phyloP scores from a whole-genome alignment of 2,888 invertebrate species.

The Bellardia pandia region DNA sequence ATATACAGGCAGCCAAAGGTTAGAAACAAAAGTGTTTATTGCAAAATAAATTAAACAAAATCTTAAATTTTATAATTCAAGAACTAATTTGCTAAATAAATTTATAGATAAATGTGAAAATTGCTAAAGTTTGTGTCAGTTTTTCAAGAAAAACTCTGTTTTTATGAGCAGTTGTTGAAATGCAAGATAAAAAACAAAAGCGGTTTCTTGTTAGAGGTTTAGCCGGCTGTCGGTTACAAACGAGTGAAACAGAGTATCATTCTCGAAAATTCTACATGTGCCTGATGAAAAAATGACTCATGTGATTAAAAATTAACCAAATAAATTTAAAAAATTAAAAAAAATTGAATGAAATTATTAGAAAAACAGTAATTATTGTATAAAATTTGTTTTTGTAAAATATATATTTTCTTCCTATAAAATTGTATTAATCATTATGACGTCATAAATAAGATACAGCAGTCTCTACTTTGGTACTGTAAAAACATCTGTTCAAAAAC shows the following conservation, averaged over 20 bases:
- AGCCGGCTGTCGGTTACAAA: conserved; percentile 21
- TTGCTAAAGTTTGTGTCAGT: not conserved
- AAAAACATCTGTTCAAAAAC: conserved; percentile 13
- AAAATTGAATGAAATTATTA: too few species aligned
- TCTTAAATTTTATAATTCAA: not conserved
- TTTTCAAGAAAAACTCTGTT: not conserved
- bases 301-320: conserved; percentile 21
- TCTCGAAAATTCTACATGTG: conserved; percentile 78
- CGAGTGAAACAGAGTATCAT: conserved; percentile 18
- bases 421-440: conserved; percentile 28
- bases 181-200: conserved; percentile 32
- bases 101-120: not conserved
- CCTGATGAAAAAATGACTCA: conserved; percentile 57
- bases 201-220: conserved; percentile 7
- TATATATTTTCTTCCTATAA: not conserved
- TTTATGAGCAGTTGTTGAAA: conserved; percentile 52
- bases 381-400: not conserved
- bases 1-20: conserved; percentile 99
- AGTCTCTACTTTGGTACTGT: not conserved
- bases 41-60: not conserved
- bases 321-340: too few species aligned
- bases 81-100: not conserved
- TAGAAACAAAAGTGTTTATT: conserved; percentile 76
- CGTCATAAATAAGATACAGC: conserved; percentile 17
- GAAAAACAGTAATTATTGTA: not conserved